These are phyloP conservation scores for Caenorhabditis wallacei DNA, from an alignment of 2,888 invertebrate species.

Conservation along the genomic window DNA sequence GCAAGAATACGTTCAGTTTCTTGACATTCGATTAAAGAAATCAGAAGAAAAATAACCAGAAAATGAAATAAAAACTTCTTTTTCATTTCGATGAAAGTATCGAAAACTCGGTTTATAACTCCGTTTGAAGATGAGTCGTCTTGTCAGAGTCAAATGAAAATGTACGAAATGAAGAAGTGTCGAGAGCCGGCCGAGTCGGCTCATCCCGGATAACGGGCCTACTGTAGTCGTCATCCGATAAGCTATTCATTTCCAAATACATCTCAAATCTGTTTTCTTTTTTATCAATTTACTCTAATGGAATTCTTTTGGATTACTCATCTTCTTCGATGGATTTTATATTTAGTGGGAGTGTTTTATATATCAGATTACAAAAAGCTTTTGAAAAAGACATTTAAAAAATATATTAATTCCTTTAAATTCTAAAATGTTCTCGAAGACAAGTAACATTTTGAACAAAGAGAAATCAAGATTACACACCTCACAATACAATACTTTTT, in stretches of 20 bases:
- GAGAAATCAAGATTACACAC: constrained; percentile 12
- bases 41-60: constrained; percentile 6
- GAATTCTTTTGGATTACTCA: constrained; percentile 42
- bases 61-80: constrained; percentile 11
- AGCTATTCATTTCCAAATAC: constrained; percentile 11
- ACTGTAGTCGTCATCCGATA: constrained; percentile 56
- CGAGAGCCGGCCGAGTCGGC: constrained; percentile 4
- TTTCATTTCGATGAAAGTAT: constrained; percentile 3
- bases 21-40: constrained; percentile 15
- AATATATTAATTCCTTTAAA: constrained; percentile 1
- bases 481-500: background rate
- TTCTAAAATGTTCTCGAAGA: background rate
- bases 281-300: constrained; percentile 49
- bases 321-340: constrained; percentile 4
- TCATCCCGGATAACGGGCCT: constrained; percentile 52
- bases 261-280: constrained; percentile 39
- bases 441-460: background rate
- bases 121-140: constrained; percentile 6
- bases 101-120: no score
- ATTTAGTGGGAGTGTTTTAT: constrained; percentile 16
- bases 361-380: background rate
- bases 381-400: background rate
- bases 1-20: constrained; percentile 58
- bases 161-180: constrained; percentile 35
- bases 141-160: constrained; percentile 13